Conservation (phyloP, 2,797 vertebrate species). For the Lepus oiostolus region DNA sequence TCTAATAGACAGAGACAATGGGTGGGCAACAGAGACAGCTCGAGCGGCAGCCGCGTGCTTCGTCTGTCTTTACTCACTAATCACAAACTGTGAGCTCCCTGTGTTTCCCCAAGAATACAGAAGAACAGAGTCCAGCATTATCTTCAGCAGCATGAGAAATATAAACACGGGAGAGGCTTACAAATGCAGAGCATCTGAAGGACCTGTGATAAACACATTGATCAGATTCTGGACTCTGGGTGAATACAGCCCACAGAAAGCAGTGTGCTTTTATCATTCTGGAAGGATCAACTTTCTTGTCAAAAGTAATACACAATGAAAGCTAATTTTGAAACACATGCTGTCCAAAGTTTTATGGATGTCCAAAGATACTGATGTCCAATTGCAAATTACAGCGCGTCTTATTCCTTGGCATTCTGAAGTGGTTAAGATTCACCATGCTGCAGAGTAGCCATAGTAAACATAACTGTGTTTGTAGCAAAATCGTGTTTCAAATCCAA, state of each 20-base stretch:
- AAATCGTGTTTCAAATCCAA: conserved; percentile 20
- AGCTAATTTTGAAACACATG: background rate
- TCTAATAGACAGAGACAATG: conserved; percentile 52
- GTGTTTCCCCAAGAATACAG: background rate
- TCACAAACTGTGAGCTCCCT: background rate
- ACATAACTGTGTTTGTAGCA: background rate
- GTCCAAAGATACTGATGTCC: background rate
- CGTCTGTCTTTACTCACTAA: conserved; percentile 72
- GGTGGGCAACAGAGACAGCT: background rate
- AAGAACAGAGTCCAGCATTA: background rate
- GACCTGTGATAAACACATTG: background rate
- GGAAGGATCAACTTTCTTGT: background rate
- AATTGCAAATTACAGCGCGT: fast-evolving
- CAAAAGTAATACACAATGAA: background rate
- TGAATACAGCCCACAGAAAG: background rate
- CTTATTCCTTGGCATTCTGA: background rate
- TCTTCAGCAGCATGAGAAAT: background rate
- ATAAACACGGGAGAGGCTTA: background rate
- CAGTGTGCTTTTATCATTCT: background rate
- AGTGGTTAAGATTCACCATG: background rate
- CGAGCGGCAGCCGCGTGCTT: background rate
- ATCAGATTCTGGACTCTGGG: background rate
- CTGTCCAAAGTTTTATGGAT: background rate
- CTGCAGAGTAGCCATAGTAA: background rate
- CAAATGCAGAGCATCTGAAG: background rate